These are phyloP conservation scores for Passer domesticus DNA, from an alignment of 2,113 vertebrate species.

Conservation along the genomic window DNA sequence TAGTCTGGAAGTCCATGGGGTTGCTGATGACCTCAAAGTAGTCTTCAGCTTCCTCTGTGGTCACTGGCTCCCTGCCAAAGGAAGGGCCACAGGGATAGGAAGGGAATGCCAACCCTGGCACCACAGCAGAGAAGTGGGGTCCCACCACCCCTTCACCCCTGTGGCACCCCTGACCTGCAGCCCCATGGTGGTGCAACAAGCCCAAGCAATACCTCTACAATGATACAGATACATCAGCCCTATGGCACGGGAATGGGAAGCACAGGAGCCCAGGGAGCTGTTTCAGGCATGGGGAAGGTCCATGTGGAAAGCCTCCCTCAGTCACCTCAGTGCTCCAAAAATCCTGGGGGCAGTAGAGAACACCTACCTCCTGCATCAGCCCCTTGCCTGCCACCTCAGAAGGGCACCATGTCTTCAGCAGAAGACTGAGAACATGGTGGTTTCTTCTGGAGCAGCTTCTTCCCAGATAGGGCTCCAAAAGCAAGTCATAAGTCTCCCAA, in stretches of 20 bases:
- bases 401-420: not conserved
- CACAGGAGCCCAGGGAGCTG: not conserved
- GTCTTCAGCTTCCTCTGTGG: constrained; percentile 88
- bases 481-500: not conserved
- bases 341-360: not conserved
- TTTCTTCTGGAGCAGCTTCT: not conserved
- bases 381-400: not conserved
- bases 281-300: not conserved
- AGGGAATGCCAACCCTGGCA: fast-evolving
- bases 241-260: fast-evolving
- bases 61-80: constrained; percentile 89
- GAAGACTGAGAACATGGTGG: not conserved
- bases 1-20: constrained; percentile 97
- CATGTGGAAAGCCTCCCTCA: fast-evolving
- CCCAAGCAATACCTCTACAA: not conserved
- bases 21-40: constrained; percentile 89
- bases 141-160: fast-evolving
- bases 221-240: not conserved
- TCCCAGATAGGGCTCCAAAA: not conserved
- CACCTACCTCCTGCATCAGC: not conserved
- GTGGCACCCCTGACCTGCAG: not conserved
- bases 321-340: not conserved
- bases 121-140: not conserved
- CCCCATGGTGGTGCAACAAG: not conserved
- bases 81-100: not conserved